phyloP scores from a whole-genome alignment of 2,797 vertebrate genomes.

The Tarsius wallacei region DNA sequence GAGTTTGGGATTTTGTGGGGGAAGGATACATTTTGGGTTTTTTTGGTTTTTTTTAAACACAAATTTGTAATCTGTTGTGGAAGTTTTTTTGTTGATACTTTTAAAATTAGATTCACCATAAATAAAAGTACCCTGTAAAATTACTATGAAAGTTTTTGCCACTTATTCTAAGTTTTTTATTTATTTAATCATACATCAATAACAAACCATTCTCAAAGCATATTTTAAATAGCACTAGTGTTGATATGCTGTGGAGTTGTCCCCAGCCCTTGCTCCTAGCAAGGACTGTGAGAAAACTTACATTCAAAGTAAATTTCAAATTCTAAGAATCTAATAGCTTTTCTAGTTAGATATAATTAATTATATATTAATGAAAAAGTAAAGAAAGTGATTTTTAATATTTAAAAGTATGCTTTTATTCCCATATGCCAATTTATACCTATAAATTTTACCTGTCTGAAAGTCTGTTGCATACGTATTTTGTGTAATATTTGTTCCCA shows the following conservation, averaged over 20 bases:
- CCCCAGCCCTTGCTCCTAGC: background rate
- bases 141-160: background rate
- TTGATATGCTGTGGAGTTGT: background rate
- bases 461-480: background rate
- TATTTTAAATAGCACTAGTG: background rate
- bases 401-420: background rate
- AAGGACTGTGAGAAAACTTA: background rate
- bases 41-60: too few relatives aligned
- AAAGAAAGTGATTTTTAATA: background rate
- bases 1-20: too few relatives aligned
- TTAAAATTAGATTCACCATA: background rate
- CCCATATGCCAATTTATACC: background rate
- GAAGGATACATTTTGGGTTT: background rate
- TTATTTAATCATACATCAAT: background rate
- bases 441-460: background rate
- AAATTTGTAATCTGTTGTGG: background rate
- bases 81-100: background rate
- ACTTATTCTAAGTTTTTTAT: background rate
- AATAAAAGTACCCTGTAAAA: background rate
- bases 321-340: background rate
- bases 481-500: background rate
- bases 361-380: background rate
- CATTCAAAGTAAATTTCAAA: background rate
- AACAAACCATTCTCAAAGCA: background rate
- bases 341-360: background rate